Base-by-base conservation (phyloP, 2,797 vertebrate genomes). In the Neosilurus mollespiculum region DNA sequence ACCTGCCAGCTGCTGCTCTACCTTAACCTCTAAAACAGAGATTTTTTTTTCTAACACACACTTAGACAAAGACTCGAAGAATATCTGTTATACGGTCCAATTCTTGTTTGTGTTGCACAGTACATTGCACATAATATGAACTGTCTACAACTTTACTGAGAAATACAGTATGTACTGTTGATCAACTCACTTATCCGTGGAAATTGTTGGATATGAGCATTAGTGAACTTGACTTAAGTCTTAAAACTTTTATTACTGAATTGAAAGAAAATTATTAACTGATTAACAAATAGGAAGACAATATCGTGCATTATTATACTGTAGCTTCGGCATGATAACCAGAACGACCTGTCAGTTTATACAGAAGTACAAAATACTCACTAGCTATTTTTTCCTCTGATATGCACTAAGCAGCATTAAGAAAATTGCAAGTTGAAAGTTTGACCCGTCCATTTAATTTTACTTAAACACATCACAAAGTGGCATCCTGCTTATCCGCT, bases 371-470 rank as follows among this genome's bases (percentile, higher is more conserved):
- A 51, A 70, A 70, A 49, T n/a, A 5, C 37, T 51, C n/a, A 11
- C 67, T 70, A 70, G 67, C 4, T 0, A 49, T 70, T n/a, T 70
- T 14, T 70, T 12, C 69, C 10, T 4, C 14, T n/a, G 69, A 71
- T 51, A 9, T 51, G 11, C 69, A 71, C 43, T 43, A n/a, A 71
- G 69, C 22, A 71, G 51, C 43, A 51, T 22, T 24, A 51, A 71
- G 43, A 71, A 71, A 24, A 71, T 71, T 51, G 43, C 22, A 71
- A 51, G 69, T 43, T 71, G 37, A 71, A 51, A 71, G 37, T n/a
- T 30, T 0, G 26, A 34, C 64, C 15, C 26, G 8, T 66, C 26
- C 15, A 34, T 16, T 67, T 30, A 18, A 7, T 59, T 62, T 64
- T 64, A 3, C 14, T 26, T 14, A 14, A 64, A 62, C 10, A 11